Evolutionary conservation across 2,888 invertebrate species (phyloP), one percentile per base, ranked within the genome.

Genomic region (Rhimphoctona megacephalus): DNA sequence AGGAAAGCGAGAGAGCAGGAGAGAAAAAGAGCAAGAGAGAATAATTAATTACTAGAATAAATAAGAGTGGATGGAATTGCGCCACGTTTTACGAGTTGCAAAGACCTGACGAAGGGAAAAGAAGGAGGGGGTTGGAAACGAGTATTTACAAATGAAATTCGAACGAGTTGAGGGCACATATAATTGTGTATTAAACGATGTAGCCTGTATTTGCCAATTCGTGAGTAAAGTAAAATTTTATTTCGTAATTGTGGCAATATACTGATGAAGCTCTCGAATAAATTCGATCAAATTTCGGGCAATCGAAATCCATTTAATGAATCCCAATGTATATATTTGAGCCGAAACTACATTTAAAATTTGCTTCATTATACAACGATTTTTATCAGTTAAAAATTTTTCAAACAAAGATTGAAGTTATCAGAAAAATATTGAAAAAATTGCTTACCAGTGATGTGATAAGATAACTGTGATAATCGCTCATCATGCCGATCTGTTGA

Each of bases 401-500:
- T 17, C 3, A 11, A n/a, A 67, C 39, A 39, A 19, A 39, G 3
- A 6, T 57, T 43, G 6, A 46, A 61, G 57, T 39, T 14, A 30
- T 22, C 8, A 74, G 6, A 7, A 6, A 61, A 25, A 19, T 22
- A 6, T 39, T 5, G 1, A 33, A 33, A 66, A 33, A 9, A 1
- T 4, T 64, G 94, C 96, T 96, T 95, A 98, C 98, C 95, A 99
- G 94, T 4, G 98, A 98, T 0, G 98, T 98, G 90, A 99, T 97
- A 91, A 99, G 96, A 94, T 98, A 99, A 94, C 98, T 98, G 94
- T 98, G 98, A 93, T 98, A 98, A 93, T 98, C 98, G 88, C 98
- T 98, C 97, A 99, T 98, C 98, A 99, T 98, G 88, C 99, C 99
- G 90, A 99, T 98, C 95, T 98, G 98, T 94, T 98, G 98, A 14